Evolutionary conservation across 2,113 vertebrate species (phyloP).

Genomic region (Speoplatyrhinus poulsoni): DNA sequence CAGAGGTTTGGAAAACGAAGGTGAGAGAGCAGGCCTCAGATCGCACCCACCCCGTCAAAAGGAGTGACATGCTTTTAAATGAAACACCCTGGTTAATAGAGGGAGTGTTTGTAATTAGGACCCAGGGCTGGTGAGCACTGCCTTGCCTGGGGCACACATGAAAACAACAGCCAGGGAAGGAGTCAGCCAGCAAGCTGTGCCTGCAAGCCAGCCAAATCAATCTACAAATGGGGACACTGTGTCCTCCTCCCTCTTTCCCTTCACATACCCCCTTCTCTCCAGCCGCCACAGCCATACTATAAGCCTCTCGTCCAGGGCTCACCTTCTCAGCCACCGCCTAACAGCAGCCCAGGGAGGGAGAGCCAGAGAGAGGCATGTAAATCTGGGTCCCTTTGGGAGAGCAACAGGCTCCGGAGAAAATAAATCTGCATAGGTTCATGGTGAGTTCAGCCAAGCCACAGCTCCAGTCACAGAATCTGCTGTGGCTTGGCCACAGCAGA

Average conservation of each 20-base stretch:
- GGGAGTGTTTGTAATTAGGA: conserved; percentile 58
- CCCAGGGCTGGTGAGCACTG: conserved; percentile 16
- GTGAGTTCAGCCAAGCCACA: conserved; percentile 79
- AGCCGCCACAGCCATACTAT: conserved; percentile 18
- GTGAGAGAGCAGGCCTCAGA: conserved; percentile 31
- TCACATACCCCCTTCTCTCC: background rate
- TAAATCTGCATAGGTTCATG: conserved; percentile 78
- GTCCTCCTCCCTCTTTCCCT: background rate
- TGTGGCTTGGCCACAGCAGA: too few species aligned
- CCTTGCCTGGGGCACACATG: conserved; percentile 16
- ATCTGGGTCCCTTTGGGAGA: conserved; percentile 71
- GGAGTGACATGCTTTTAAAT: conserved; percentile 47
- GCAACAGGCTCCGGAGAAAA: conserved; percentile 74
- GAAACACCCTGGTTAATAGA: conserved; percentile 57
- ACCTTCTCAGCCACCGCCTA: conserved; percentile 18
- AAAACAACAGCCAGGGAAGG: conserved; percentile 13
- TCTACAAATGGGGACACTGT: background rate
- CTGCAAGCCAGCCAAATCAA: background rate
- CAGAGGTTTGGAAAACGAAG: conserved; percentile 12
- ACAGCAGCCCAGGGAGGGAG: conserved; percentile 33
- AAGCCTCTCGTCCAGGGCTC: conserved; percentile 44
- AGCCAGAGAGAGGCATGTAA: conserved; percentile 60
- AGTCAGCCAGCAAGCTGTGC: background rate
- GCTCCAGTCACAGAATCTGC: too few species aligned
- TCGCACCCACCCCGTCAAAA: conserved; percentile 34